Conservation (phyloP, 2,888 invertebrate genomes). For the Gisinianus flammeolus region DNA sequence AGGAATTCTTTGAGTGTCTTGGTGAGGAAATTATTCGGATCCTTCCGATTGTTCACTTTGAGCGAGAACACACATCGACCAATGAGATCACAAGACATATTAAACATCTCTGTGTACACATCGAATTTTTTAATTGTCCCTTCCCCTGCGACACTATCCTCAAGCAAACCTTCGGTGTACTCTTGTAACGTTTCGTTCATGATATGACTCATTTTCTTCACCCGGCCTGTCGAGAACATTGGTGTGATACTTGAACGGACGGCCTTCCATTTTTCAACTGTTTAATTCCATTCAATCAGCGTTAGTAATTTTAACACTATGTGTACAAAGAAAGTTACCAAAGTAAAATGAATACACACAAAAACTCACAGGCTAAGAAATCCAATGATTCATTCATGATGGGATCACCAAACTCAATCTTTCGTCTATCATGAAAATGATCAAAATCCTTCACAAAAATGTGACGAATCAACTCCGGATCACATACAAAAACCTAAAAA, state of each 20-base stretch:
- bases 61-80: constrained; percentile 46
- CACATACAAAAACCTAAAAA: no score
- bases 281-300: no score
- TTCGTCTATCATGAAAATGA: not conserved
- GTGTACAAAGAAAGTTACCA: not conserved
- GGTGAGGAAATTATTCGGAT: constrained; percentile 53
- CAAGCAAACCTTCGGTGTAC: not conserved
- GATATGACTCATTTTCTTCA: not conserved
- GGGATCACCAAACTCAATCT: not conserved
- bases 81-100: no score
- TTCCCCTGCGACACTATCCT: not conserved
- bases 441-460: constrained; percentile 24
- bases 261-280: constrained; percentile 9
- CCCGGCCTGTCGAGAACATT: not conserved
- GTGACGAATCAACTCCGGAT: constrained; percentile 31
- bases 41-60: constrained; percentile 40
- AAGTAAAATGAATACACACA: not conserved
- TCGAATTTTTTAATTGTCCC: not conserved
- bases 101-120: constrained; percentile 47
- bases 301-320: not conserved
- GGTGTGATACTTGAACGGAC: not conserved
- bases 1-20: constrained; percentile 41
- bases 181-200: not conserved
- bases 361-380: not conserved
- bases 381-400: not conserved